Evolutionary conservation across 2,888 invertebrate genomes (phyloP).

Genomic region (Chelonus formosanus): DNA sequence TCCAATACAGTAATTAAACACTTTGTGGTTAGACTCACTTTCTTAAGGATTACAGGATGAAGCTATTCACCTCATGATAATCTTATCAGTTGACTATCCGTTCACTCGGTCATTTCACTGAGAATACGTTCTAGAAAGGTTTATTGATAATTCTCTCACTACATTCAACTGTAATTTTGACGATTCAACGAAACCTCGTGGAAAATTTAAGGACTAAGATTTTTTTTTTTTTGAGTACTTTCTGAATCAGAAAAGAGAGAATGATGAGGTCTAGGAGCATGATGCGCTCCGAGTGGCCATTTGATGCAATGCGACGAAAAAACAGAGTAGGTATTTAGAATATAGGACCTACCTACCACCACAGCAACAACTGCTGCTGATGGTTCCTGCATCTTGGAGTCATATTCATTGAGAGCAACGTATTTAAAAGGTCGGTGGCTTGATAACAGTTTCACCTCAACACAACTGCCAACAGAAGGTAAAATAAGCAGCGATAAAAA

Average conservation of each 20-base stretch:
- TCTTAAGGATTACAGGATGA: constrained; percentile 20
- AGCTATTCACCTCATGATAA: constrained; percentile 18
- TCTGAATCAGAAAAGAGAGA: too few species aligned
- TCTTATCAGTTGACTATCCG: background rate
- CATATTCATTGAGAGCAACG: too few species aligned
- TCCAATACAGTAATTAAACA: too few species aligned
- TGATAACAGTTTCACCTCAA: too few species aligned
- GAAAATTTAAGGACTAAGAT: too few species aligned
- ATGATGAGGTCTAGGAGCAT: constrained; percentile 3
- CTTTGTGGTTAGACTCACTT: constrained; percentile 11
- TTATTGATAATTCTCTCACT: too few species aligned
- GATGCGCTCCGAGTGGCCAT: constrained; percentile 30
- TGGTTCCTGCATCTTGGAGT: constrained; percentile 10
- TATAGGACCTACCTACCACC: background rate
- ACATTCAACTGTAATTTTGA: too few species aligned
- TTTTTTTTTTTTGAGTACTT: too few species aligned
- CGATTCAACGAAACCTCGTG: too few species aligned
- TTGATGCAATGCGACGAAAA: constrained; percentile 12
- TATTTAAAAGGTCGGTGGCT: too few species aligned
- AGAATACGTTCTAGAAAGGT: background rate
- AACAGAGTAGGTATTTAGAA: background rate
- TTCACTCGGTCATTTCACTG: background rate
- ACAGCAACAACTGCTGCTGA: constrained; percentile 25
- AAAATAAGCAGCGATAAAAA: too few species aligned
- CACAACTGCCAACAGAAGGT: too few species aligned